Evolutionary conservation across 2,888 invertebrate species (phyloP).

Genomic region (Pseudococcus jackbeardsleyi): DNA sequence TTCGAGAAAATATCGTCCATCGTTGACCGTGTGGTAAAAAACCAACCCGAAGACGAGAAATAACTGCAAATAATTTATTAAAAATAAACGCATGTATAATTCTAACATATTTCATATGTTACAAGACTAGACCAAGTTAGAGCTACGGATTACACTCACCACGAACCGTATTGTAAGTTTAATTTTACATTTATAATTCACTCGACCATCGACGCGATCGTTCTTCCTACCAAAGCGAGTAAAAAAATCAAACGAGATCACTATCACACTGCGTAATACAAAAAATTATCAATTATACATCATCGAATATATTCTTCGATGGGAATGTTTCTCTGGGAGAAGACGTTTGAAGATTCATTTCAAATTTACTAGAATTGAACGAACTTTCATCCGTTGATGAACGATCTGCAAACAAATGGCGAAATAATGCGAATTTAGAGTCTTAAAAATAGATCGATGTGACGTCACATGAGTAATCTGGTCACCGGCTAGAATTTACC

Average conservation of each 20-base stretch:
- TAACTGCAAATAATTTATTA: conserved; percentile 31
- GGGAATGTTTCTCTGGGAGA: conserved; percentile 40
- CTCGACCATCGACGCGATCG: neutral
- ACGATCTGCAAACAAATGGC: neutral
- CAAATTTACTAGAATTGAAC: conserved; percentile 31
- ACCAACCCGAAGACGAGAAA: conserved; percentile 1
- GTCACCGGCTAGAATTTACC: neutral
- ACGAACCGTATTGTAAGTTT: neutral
- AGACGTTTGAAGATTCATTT: conserved; percentile 47
- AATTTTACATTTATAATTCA: neutral
- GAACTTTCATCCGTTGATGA: conserved; percentile 33
- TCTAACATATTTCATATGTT: conserved; percentile 37
- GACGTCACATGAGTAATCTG: neutral
- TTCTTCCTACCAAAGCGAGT: neutral
- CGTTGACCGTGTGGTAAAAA: neutral
- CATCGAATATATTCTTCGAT: conserved; percentile 58
- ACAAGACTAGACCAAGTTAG: conserved; percentile 39
- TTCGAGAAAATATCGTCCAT: neutral
- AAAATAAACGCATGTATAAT: neutral
- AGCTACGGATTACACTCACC: neutral
- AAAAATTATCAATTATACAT: conserved; percentile 19
- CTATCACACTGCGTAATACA: conserved; percentile 8
- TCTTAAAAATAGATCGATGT: conserved; percentile 20
- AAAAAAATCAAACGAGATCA: conserved; percentile 43
- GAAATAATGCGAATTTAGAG: neutral